A percentile compares a stretch with the other conserved stretches of the same genome.
phyloP scores from a whole-genome alignment of 2,888 invertebrate genomes.

The Allacma fusca region DNA sequence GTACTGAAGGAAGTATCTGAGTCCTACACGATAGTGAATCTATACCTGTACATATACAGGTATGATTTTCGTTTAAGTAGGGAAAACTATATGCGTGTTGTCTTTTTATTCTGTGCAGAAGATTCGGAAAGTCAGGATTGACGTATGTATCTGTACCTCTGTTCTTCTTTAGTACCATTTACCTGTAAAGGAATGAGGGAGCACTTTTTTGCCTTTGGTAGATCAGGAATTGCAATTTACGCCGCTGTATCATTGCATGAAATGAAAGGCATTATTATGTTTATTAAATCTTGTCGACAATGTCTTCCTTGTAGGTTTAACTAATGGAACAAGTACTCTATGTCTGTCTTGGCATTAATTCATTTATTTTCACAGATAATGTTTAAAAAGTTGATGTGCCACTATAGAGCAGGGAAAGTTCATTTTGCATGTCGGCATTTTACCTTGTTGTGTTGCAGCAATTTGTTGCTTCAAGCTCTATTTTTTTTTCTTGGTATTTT shows the following conservation, averaged over 20 bases:
- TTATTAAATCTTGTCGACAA: constrained; percentile 40
- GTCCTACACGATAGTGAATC: too few species aligned
- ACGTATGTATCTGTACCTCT: not conserved
- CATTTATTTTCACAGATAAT: constrained; percentile 21
- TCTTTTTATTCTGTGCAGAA: constrained; percentile 16
- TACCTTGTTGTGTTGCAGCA: too few species aligned
- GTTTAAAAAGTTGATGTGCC: not conserved
- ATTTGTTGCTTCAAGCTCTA: too few species aligned
- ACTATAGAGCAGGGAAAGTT: constrained; percentile 24
- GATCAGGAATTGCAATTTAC: too few species aligned
- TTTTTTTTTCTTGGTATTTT: too few species aligned
- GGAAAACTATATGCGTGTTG: constrained; percentile 16
- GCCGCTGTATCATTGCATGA: constrained; percentile 21
- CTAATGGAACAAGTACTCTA: constrained; percentile 18
- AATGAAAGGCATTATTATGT: constrained; percentile 30
- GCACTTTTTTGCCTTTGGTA: not conserved
- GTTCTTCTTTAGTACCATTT: not conserved
- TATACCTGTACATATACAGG: too few species aligned
- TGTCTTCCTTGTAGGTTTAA: constrained; percentile 32
- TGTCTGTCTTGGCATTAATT: constrained; percentile 11
- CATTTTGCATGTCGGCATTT: not conserved
- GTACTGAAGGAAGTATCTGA: too few species aligned
- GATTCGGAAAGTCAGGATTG: constrained; percentile 3
- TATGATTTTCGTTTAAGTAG: not conserved
- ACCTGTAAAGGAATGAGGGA: constrained; percentile 27